phyloP scores from a whole-genome alignment of 2,797 vertebrate genomes.

The Coranthus polyacanthus region DNA sequence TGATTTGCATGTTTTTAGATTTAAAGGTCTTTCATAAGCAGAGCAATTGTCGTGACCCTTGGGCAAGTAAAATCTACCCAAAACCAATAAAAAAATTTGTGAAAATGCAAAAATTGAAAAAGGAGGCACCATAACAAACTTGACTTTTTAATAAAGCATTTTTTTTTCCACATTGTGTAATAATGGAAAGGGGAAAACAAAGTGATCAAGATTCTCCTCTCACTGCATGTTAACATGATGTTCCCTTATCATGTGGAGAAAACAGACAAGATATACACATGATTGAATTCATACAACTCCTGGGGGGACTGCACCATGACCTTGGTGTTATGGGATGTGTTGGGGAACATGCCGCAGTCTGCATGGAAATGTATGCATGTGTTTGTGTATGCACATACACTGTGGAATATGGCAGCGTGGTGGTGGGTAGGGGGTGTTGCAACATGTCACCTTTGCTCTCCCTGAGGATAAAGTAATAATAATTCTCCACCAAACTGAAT shows the following conservation, averaged over 20 bases:
- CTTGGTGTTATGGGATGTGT: slow-evolving; percentile 34
- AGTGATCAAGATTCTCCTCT: neutral
- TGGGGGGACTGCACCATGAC: slow-evolving; percentile 5
- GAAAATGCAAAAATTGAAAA: slow-evolving; percentile 33
- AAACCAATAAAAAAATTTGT: slow-evolving; percentile 28
- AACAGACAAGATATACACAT: slow-evolving; percentile 7
- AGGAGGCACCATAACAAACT: neutral
- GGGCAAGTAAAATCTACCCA: slow-evolving; percentile 26
- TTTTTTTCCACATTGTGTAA: neutral
- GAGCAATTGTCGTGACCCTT: slow-evolving; percentile 31
- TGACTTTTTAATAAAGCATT: slow-evolving; percentile 22
- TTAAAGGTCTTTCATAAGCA: slow-evolving; percentile 30
- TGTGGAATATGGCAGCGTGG: slow-evolving; percentile 20
- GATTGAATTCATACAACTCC: slow-evolving; percentile 9
- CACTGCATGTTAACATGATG: slow-evolving; percentile 4
- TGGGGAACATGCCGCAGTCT: slow-evolving; percentile 14
- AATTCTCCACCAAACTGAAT: slow-evolving; percentile 55
- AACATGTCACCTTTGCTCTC: slow-evolving; percentile 40
- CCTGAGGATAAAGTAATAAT: slow-evolving; percentile 57
- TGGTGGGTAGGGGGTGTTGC: slow-evolving; percentile 15
- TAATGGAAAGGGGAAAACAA: neutral
- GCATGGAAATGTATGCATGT: neutral
- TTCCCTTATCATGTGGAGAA: neutral
- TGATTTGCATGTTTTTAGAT: slow-evolving; percentile 42
- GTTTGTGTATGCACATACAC: neutral